Base-by-base conservation (phyloP, 2,797 vertebrate genomes). In the Labroides dimidiatus region DNA sequence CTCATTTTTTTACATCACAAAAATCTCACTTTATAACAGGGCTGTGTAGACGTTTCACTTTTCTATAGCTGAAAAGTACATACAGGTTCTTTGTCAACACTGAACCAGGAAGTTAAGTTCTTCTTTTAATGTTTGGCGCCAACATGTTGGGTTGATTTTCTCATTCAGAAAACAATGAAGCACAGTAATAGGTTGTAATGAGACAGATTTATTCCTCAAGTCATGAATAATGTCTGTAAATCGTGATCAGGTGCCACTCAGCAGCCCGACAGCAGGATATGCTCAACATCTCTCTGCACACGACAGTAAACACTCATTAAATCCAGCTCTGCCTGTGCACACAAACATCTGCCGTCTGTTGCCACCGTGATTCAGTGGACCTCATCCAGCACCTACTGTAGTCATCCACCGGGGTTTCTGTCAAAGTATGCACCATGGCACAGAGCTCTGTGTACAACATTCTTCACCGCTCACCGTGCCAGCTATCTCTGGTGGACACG, bases 271-370 rank as follows among this genome's bases (percentile, higher is more conserved):
- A 87, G 87, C 80, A 77, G 73, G 64, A 74, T 23, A 41, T 56
- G 64, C 51, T 70, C 69, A 56, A 59, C 61, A 57, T 77, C 63
- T 80, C 84, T 74, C 53, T 9, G 14, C 64, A 54, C 75, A 43
- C 56, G 70, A 69, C 20, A 15, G 84, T 84, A 92, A 90, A 91
- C 84, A 91, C 67, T 92, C 85, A 89, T 92, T 93, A 90, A 85
- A 86, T 75, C 62, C 44, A 53, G 47, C 72, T 77, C 78, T 72
- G 69, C 23, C 75, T 66, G 59, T 74, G 75, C 80, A 87, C 84
- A 87, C 87, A 84, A 62, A 73, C 80, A 79, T 78, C 77, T 81
- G 72, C 58, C 37, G 54, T 76, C 50, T 80, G 77, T 58, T 69
- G 64, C 58, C 8, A 10, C 14, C 14, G 48, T 50, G 76, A 85